Conservation (phyloP, 30 jellyfish, hydroid and myxozoan genomes). For the Pelagia noctiluca region DNA sequence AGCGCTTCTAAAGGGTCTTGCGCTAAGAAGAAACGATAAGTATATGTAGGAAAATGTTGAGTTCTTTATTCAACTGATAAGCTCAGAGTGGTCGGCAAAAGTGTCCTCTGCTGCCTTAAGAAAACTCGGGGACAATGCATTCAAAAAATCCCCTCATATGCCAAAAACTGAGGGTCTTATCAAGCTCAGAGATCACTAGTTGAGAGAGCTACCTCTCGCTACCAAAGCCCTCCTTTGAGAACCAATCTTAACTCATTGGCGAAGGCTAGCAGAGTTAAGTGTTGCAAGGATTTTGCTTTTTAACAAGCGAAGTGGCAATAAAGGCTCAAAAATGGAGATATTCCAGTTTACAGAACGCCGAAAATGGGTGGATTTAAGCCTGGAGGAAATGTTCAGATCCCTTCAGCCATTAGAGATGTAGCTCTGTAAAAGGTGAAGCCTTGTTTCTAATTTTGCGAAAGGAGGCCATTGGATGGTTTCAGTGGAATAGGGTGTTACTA, state of each 20-base stretch:
- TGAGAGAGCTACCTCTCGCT: not conserved
- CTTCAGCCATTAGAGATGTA: slow-evolving; percentile 32
- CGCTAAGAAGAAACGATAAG: slow-evolving; percentile 9
- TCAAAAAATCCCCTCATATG: slow-evolving; percentile 4
- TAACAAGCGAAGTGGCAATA: slow-evolving; percentile 47
- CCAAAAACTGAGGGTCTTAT: slow-evolving; percentile 52
- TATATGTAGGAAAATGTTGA: not conserved
- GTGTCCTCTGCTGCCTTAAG: slow-evolving; percentile 29
- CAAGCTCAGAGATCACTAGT: slow-evolving; percentile 4
- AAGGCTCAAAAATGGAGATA: slow-evolving; percentile 4
- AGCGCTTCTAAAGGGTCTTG: slow-evolving; percentile 26
- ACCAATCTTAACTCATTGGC: slow-evolving; percentile 18
- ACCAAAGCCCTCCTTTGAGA: slow-evolving; percentile 1
- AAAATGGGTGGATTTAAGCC: not conserved
- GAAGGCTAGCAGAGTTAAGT: slow-evolving; percentile 22
- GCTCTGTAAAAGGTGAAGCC: slow-evolving; percentile 47
- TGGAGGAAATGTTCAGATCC: slow-evolving; percentile 23
- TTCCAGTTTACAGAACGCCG: not conserved
- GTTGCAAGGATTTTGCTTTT: slow-evolving; percentile 29
- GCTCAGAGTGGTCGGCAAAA: slow-evolving; percentile 30
- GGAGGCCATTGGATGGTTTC: not conserved
- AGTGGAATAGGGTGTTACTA: too few relatives aligned
- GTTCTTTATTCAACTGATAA: slow-evolving; percentile 11
- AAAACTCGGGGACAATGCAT: slow-evolving; percentile 28
- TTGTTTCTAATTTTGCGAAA: not conserved